phyloP scores from a whole-genome alignment of 2,888 invertebrate species.

The Lomographa bimaculata region DNA sequence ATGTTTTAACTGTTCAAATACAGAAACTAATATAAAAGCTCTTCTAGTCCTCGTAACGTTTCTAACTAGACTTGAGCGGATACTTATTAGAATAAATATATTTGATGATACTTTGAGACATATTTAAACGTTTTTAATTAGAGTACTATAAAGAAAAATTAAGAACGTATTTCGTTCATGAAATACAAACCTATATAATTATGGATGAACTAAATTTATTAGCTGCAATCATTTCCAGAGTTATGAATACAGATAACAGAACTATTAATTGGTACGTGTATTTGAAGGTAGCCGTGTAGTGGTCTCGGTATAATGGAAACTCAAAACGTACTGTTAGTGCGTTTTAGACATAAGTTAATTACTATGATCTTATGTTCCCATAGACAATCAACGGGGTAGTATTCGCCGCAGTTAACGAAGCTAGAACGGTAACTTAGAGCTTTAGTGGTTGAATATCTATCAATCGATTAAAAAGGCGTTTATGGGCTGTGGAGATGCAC shows the following conservation, averaged over 20 bases:
- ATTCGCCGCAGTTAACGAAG: slow-evolving; percentile 25
- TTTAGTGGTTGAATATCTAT: slow-evolving; percentile 44
- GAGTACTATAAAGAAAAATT: slow-evolving; percentile 7
- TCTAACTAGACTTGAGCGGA: no score
- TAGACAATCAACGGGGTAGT: slow-evolving; percentile 30
- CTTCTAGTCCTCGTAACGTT: no score
- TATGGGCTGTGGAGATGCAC: slow-evolving; percentile 12
- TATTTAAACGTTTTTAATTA: no score
- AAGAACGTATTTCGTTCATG: no score
- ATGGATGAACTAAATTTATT: slow-evolving; percentile 27
- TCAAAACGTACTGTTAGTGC: slow-evolving; percentile 29
- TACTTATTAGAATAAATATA: no score
- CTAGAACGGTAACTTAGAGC: slow-evolving; percentile 43
- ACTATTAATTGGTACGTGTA: slow-evolving; percentile 31
- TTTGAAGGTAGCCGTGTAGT: slow-evolving; percentile 19
- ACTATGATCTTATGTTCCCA: slow-evolving; percentile 29
- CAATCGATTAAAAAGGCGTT: slow-evolving; percentile 51
- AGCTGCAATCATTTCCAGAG: slow-evolving; percentile 27
- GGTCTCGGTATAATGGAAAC: slow-evolving; percentile 21
- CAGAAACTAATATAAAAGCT: no score
- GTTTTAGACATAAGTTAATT: slow-evolving; percentile 33
- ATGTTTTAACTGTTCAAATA: no score
- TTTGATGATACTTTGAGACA: no score
- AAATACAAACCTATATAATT: slow-evolving; percentile 20
- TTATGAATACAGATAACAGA: slow-evolving; percentile 32